Evolutionary conservation across 2,797 vertebrate genomes (phyloP).

Genomic region (Gymnocypris eckloni): DNA sequence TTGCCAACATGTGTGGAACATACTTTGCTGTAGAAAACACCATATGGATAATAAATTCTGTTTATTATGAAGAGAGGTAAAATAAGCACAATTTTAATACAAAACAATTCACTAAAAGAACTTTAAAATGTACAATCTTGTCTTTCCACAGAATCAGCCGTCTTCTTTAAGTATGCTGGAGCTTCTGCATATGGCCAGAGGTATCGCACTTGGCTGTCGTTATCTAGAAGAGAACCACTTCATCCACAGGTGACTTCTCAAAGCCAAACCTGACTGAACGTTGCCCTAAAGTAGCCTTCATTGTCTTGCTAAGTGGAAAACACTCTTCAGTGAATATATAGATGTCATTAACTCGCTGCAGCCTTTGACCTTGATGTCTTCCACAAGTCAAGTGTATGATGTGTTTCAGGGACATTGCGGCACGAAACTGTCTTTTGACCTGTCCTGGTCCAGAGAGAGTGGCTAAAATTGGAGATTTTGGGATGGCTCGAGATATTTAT

Average conservation of each 20-base stretch:
- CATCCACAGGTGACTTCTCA: constrained; percentile 78
- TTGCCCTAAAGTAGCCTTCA: neutral
- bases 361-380: neutral
- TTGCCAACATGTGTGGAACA: neutral
- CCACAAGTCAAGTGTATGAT: neutral
- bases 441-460: constrained; percentile 83
- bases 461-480: constrained; percentile 93
- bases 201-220: constrained; percentile 90
- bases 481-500: constrained; percentile 94
- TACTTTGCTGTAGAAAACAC: neutral
- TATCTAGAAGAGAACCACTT: constrained; percentile 96
- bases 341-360: neutral
- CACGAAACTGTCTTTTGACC: constrained; percentile 91
- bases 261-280: neutral
- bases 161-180: constrained; percentile 86
- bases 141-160: constrained; percentile 78
- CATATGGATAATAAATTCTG: neutral
- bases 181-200: constrained; percentile 88
- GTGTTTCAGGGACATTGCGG: constrained; percentile 88
- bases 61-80: neutral
- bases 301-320: neutral
- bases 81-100: neutral
- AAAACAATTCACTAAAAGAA: neutral
- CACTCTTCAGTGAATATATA: neutral
- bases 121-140: constrained; percentile 1